Percentiles rank a stretch among this genome's conserved stretches.
Evolutionary conservation across 2,797 vertebrate species (phyloP).

Genomic region (Streptopelia turtur): DNA sequence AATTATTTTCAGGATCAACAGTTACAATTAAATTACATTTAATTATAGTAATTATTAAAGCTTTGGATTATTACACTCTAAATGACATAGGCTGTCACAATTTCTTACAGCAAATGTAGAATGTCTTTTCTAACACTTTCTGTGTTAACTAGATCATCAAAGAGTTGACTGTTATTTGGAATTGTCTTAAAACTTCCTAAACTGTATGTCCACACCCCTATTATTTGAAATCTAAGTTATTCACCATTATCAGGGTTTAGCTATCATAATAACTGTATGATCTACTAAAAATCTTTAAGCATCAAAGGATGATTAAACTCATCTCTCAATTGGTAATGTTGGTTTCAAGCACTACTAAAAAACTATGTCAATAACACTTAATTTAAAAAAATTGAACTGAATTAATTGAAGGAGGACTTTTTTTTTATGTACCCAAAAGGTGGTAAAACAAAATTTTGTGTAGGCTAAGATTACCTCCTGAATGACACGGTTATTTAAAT

Average conservation of each 20-base stretch:
- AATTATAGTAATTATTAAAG: background rate
- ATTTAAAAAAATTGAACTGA: slow-evolving; percentile 42
- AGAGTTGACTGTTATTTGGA: background rate
- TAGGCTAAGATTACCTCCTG: slow-evolving; percentile 12
- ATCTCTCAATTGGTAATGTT: slow-evolving; percentile 16
- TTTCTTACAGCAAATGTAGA: background rate
- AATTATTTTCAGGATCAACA: background rate
- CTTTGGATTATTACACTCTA: background rate
- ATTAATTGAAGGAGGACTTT: background rate
- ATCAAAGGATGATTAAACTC: background rate
- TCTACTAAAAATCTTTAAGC: background rate
- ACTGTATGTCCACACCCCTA: background rate
- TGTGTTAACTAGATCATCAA: background rate
- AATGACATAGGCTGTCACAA: background rate
- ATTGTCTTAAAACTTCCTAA: background rate
- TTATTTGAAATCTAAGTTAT: slow-evolving; percentile 33
- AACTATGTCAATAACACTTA: slow-evolving; percentile 12
- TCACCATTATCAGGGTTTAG: background rate
- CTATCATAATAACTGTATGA: background rate
- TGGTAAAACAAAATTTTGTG: slow-evolving; percentile 2
- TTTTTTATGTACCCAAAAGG: slow-evolving; percentile 57
- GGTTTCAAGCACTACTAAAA: slow-evolving; percentile 41
- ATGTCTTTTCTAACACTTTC: background rate
- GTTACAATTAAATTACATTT: background rate
- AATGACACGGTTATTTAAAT: slow-evolving; percentile 59